A percentile compares a stretch with the other conserved stretches of the same genome.
Conservation (phyloP, 1,140 invertebrate species). For the Gonatopus flavifemur region DNA sequence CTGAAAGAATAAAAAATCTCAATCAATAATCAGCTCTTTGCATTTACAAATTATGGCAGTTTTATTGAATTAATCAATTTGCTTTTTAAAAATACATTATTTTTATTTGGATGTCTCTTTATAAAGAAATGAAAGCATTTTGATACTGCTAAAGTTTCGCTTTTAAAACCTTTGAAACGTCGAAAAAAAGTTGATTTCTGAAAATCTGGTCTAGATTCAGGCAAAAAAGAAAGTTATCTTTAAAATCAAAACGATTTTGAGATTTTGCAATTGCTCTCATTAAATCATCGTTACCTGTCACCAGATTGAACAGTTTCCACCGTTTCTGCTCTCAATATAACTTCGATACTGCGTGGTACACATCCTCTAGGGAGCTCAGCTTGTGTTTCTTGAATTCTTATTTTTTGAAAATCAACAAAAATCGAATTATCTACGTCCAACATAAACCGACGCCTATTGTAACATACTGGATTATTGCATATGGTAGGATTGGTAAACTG, state of each 20-base stretch:
- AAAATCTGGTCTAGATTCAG: too few species aligned
- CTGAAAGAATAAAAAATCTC: constrained; percentile 51
- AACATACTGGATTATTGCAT: constrained; percentile 94
- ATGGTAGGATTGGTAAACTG: constrained; percentile 92
- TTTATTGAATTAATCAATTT: background rate
- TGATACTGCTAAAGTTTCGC: too few species aligned
- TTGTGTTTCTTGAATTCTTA: constrained; percentile 97
- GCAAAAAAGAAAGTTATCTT: background rate
- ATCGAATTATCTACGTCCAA: constrained; percentile 91
- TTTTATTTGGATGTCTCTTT: background rate
- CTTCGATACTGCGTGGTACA: constrained; percentile 94
- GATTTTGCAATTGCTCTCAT: too few species aligned
- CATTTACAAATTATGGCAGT: too few species aligned
- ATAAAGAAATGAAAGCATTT: too few species aligned
- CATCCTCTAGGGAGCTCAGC: constrained; percentile 94
- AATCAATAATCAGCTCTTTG: too few species aligned
- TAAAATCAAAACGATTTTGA: background rate
- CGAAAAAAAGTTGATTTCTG: too few species aligned
- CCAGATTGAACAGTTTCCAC: constrained; percentile 92
- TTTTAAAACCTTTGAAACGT: too few species aligned
- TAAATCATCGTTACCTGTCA: constrained; percentile 40
- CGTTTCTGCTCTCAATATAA: constrained; percentile 93
- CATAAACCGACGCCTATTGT: constrained; percentile 86
- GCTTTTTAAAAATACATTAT: background rate
- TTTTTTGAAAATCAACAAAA: constrained; percentile 99